Percentiles rank a stretch among this genome's conserved stretches.
Evolutionary conservation across 1,140 invertebrate species (phyloP).

Genomic region (Drosophila athabasca): DNA sequence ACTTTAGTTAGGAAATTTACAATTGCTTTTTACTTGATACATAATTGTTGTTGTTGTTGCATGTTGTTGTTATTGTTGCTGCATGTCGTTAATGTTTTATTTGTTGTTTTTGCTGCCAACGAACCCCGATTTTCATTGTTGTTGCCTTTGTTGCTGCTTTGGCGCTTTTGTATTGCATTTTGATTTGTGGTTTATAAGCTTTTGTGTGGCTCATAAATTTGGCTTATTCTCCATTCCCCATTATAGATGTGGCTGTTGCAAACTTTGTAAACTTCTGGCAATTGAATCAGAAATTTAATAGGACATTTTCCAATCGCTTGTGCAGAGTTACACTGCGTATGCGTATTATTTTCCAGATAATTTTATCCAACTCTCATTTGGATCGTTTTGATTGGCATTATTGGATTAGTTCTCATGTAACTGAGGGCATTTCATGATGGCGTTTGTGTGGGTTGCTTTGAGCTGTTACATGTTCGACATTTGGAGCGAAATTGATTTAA

Average conservation of each 20-base stretch:
- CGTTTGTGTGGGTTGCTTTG: too few species aligned
- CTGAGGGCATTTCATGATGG: too few species aligned
- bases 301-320: constrained; percentile 1
- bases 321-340: constrained; percentile 13
- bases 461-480: too few species aligned
- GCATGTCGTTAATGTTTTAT: too few species aligned
- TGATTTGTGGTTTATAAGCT: constrained; percentile 78
- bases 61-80: constrained; percentile 35
- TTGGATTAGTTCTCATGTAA: too few species aligned
- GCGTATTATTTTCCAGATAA: constrained; percentile 16
- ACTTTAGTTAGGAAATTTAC: constrained; percentile 79
- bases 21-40: constrained; percentile 79
- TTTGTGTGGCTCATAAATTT: constrained; percentile 75
- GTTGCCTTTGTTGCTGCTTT: constrained; percentile 34
- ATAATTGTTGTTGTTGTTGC: constrained; percentile 65
- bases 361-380: background rate
- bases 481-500: too few species aligned
- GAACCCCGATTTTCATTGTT: background rate
- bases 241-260: constrained; percentile 9
- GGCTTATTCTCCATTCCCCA: constrained; percentile 59
- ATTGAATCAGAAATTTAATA: constrained; percentile 45
- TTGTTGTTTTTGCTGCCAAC: constrained; percentile 12
- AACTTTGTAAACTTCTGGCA: constrained; percentile 23
- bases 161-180: constrained; percentile 75
- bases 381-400: background rate